phyloP scores from a whole-genome alignment of 2,888 invertebrate genomes.

The Lordiphosa andalusiaca region DNA sequence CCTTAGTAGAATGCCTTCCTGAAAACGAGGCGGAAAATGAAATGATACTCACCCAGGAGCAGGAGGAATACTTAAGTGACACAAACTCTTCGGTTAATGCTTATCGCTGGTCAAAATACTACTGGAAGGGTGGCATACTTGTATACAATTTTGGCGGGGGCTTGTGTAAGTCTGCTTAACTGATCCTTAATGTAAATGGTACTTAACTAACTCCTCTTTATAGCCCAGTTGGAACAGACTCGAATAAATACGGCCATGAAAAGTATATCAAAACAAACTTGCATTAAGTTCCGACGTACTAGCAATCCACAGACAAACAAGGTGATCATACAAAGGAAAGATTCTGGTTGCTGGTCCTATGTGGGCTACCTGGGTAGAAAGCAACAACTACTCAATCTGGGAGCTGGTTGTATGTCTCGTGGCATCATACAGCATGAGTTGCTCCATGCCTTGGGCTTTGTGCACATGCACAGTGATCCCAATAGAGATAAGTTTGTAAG shows the following conservation, averaged over 20 bases:
- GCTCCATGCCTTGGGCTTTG: slow-evolving; percentile 87
- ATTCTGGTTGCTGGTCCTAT: slow-evolving; percentile 6
- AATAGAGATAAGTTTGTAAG: slow-evolving; percentile 84
- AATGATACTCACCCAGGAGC: slow-evolving; percentile 17
- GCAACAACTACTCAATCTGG: slow-evolving; percentile 6
- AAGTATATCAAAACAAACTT: slow-evolving; percentile 36
- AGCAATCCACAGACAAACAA: slow-evolving; percentile 10
- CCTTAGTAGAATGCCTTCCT: not conserved
- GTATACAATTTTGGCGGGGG: not conserved
- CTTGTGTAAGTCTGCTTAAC: not conserved
- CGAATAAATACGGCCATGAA: slow-evolving; percentile 35
- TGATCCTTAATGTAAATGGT: no score
- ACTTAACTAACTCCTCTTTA: not conserved
- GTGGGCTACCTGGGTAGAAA: slow-evolving; percentile 10
- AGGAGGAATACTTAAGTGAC: not conserved
- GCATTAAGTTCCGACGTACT: slow-evolving; percentile 39
- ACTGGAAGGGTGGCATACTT: not conserved
- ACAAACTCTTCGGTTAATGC: not conserved
- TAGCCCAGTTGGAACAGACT: slow-evolving; percentile 12
- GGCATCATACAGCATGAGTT: slow-evolving; percentile 87
- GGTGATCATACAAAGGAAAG: slow-evolving; percentile 12
- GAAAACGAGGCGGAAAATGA: slow-evolving; percentile 12
- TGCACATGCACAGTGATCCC: slow-evolving; percentile 86
- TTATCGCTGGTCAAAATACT: not conserved
- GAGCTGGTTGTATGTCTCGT: slow-evolving; percentile 6